These are phyloP conservation scores for Conus canariensis DNA, from an alignment of 2,888 invertebrate genomes.

Conservation along the genomic window DNA sequence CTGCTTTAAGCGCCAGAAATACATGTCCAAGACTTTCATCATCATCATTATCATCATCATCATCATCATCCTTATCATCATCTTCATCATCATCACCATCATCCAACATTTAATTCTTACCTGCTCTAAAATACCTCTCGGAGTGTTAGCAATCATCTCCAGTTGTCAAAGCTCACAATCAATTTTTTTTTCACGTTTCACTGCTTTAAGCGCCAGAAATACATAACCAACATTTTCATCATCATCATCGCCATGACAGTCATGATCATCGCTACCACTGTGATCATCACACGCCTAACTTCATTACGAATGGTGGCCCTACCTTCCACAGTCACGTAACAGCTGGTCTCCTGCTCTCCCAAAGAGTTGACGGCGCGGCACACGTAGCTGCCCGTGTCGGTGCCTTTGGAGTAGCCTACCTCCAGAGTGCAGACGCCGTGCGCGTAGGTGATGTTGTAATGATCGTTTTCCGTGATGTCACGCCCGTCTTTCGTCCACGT, in stretches of 20 bases:
- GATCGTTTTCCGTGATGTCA: slow-evolving; percentile 90
- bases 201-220: too few relatives aligned
- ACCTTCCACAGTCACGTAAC: slow-evolving; percentile 83
- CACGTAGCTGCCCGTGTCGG: slow-evolving; percentile 96
- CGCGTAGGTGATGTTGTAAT: slow-evolving; percentile 91
- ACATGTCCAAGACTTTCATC: slow-evolving; percentile 82
- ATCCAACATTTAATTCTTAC: too few relatives aligned
- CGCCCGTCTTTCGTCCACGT: slow-evolving; percentile 90
- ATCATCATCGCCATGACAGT: too few relatives aligned
- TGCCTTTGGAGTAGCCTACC: slow-evolving; percentile 89
- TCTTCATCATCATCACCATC: too few relatives aligned
- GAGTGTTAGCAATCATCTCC: too few relatives aligned
- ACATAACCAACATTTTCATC: too few relatives aligned
- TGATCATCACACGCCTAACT: slow-evolving; percentile 80
- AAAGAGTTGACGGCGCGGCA: slow-evolving; percentile 96
- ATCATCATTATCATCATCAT: too few relatives aligned
- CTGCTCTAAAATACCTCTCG: too few relatives aligned
- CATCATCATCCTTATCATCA: too few relatives aligned
- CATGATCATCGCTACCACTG: too few relatives aligned
- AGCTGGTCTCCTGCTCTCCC: slow-evolving; percentile 96
- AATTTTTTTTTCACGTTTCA: too few relatives aligned
- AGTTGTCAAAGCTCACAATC: too few relatives aligned
- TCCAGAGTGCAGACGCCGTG: slow-evolving; percentile 98
- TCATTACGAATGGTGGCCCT: neutral
- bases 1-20: neutral